Evolutionary conservation across 2,113 vertebrate species (phyloP).

Genomic region (Chaetorhynchus papuensis): DNA sequence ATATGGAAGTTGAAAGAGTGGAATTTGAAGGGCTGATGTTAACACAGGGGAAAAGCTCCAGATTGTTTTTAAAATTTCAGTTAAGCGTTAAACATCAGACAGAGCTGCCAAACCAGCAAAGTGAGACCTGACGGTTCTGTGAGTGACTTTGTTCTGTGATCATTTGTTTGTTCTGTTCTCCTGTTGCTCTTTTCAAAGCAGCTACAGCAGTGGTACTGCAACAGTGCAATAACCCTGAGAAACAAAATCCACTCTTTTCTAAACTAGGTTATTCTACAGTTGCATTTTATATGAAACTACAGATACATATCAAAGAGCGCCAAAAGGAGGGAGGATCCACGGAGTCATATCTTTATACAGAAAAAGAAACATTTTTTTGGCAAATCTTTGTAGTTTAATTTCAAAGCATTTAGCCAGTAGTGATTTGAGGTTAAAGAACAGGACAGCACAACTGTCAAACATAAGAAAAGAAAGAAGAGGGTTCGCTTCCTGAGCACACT

Average conservation of each 20-base stretch:
- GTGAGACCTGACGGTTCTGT: background rate
- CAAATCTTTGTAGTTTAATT: background rate
- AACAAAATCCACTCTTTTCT: background rate
- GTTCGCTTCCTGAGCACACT: background rate
- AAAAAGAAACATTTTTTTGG: background rate
- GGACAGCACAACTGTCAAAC: background rate
- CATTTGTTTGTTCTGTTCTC: background rate
- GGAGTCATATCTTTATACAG: background rate
- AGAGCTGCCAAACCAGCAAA: background rate
- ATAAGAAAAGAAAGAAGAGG: background rate
- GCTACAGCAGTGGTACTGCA: background rate
- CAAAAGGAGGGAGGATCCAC: background rate
- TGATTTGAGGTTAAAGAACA: background rate
- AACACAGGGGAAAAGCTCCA: background rate
- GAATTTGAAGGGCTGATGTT: background rate
- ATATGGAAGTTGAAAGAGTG: background rate
- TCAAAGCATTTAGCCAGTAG: background rate
- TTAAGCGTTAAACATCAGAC: background rate
- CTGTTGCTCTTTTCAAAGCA: background rate
- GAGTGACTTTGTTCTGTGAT: background rate
- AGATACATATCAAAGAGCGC: background rate
- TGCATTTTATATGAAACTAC: background rate
- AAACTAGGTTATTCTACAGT: background rate
- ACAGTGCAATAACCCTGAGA: background rate
- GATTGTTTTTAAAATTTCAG: background rate